Evolutionary conservation across 2,888 invertebrate genomes (phyloP).

Genomic region (Sinohyriopsis cumingii): DNA sequence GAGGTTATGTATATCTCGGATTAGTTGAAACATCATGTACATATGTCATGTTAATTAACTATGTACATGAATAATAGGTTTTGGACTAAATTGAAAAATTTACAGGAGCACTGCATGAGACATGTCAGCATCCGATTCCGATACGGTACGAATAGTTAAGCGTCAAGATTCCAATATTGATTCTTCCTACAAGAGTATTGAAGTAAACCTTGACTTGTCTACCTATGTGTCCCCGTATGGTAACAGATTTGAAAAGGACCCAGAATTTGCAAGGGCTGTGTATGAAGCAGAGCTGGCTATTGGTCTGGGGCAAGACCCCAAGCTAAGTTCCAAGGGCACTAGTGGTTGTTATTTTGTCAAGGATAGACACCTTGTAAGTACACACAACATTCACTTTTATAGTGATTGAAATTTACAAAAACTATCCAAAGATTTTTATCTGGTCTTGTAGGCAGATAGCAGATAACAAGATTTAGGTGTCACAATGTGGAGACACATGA

Average conservation of each 20-base stretch:
- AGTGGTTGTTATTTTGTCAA: constrained; percentile 99
- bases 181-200: constrained; percentile 26
- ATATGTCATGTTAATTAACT: too few species aligned
- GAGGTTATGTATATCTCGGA: too few species aligned
- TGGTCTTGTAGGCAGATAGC: too few species aligned
- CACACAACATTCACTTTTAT: not conserved
- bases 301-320: constrained; percentile 93
- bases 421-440: too few species aligned
- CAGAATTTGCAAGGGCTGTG: constrained; percentile 89
- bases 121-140: constrained; percentile 30
- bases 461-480: too few species aligned
- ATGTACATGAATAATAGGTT: too few species aligned
- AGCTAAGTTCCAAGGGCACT: constrained; percentile 97
- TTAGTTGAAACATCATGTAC: too few species aligned
- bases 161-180: constrained; percentile 28
- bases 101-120: not conserved
- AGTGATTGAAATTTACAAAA: not conserved
- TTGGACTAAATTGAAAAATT: too few species aligned
- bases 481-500: too few species aligned
- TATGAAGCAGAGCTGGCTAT: constrained; percentile 94
- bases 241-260: constrained; percentile 76
- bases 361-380: constrained; percentile 79
- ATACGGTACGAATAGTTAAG: constrained; percentile 39
- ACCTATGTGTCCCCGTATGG: constrained; percentile 38
- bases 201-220: constrained; percentile 21